Evolutionary conservation across 2,113 vertebrate genomes (phyloP).

Genomic region (Otus sunia): DNA sequence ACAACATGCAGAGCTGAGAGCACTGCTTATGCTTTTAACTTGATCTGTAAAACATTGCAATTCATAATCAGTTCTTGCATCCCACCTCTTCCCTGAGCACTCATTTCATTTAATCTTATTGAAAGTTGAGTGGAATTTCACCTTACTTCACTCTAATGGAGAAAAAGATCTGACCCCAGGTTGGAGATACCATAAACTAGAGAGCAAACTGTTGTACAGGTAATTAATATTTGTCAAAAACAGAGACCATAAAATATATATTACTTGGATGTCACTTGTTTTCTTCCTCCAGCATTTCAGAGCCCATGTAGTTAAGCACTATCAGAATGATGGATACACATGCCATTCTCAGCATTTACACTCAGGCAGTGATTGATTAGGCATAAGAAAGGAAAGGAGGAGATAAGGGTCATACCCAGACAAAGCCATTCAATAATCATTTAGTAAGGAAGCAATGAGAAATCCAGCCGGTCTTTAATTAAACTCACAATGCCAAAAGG

Average conservation of each 20-base stretch:
- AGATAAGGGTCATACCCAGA: neutral
- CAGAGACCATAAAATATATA: neutral
- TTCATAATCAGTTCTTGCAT: neutral
- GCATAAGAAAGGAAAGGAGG: neutral
- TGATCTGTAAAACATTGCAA: neutral
- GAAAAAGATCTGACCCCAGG: neutral
- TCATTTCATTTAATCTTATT: neutral
- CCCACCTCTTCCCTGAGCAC: neutral
- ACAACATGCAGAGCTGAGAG: neutral
- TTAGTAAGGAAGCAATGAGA: neutral
- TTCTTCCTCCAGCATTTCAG: constrained; percentile 9
- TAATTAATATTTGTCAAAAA: constrained; percentile 49
- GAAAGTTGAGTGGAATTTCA: neutral
- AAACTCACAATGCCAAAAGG: neutral
- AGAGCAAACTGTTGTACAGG: neutral
- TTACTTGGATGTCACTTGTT: neutral
- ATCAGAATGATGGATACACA: constrained; percentile 13
- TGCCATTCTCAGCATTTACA: constrained; percentile 6
- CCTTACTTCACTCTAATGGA: neutral
- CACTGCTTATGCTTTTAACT: neutral
- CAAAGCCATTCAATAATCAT: neutral
- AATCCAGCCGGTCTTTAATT: neutral
- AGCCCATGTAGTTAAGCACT: neutral
- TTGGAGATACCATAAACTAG: neutral
- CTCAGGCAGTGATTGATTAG: constrained; percentile 21